Evolutionary conservation across 2,113 vertebrate genomes (phyloP), one percentile per base, ranked within the genome.

Genomic region (Chascanopsetta lugubris): DNA sequence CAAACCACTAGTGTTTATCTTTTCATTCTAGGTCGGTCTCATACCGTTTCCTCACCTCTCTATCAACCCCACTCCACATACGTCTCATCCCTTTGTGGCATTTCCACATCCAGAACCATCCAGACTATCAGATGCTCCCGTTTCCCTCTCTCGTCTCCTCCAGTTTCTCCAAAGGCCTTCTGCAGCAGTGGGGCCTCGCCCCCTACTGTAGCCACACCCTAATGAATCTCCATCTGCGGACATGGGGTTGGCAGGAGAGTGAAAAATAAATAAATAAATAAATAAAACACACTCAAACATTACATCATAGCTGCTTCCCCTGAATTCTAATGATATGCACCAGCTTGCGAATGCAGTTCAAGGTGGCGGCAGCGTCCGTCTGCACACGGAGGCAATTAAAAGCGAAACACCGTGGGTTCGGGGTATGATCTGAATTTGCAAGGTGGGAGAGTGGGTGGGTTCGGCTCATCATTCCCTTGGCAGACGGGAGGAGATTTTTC

Each of bases 401-500:
- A n/a, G n/a, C n/a, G n/a, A n/a, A n/a, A 17, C 43, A 0, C 49
- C 36, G 89, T 87, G 74, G 83, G 83, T 46, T 2, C 47, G 29
- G 66, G 83, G 81, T 72, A 84, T 87, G 88, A 74, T 58, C 75
- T 72, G 69, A 71, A 55, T 91, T 72, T 75, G 56, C 48, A 66
- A 17, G 17, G 86, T 79, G 77, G 74, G 83, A 61, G 60, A 46
- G 53, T 5, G 40, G 72, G 54, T 45, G 54, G 17, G 47, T 75
- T 46, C 2, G n/a, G 48, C 48, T 51, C 64, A 40, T 72, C 24
- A 50, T 77, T 75, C 24, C 76, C 56, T n/a, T 66, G 69, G 62
- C 77, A 67, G 45, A 5, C 22, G 15, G 26, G 42, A 53, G 48
- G 43, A 46, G 18, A 42, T 17, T 4, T n/a, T n/a, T n/a, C n/a